Evolutionary conservation across 2,888 invertebrate species (phyloP).

Genomic region (Endotricha flammealis): DNA sequence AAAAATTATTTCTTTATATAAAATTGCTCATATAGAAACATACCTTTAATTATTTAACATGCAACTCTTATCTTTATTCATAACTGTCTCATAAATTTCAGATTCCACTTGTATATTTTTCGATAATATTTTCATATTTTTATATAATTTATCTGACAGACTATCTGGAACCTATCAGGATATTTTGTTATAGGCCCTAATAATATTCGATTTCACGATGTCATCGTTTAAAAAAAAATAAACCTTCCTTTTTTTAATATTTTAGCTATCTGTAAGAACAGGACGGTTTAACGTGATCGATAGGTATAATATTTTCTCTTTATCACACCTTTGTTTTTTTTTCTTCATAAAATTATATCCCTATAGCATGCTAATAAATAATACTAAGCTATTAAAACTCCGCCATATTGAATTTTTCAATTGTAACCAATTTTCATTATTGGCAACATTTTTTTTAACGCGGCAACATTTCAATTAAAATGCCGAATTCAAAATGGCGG

Average conservation of each 20-base stretch:
- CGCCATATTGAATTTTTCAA: constrained; percentile 39
- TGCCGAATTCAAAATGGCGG: constrained; percentile 43
- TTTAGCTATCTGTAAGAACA: constrained; percentile 28
- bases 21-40: not conserved
- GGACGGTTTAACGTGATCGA: constrained; percentile 54
- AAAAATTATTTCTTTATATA: too few species aligned
- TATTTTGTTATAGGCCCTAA: constrained; percentile 22
- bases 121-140: too few species aligned
- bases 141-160: too few species aligned
- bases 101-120: too few species aligned
- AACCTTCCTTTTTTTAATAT: constrained; percentile 27
- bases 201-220: constrained; percentile 21
- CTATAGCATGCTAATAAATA: constrained; percentile 74
- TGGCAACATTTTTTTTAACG: too few species aligned
- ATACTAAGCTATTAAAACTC: constrained; percentile 53
- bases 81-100: too few species aligned
- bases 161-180: too few species aligned
- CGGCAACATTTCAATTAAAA: too few species aligned
- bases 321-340: constrained; percentile 53
- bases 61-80: too few species aligned
- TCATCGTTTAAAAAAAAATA: constrained; percentile 28
- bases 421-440: too few species aligned
- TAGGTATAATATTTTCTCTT: constrained; percentile 29
- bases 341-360: constrained; percentile 40
- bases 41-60: constrained; percentile 20